Conservation (phyloP, 2,797 vertebrate genomes). For the Enteromius afrohamiltoni region DNA sequence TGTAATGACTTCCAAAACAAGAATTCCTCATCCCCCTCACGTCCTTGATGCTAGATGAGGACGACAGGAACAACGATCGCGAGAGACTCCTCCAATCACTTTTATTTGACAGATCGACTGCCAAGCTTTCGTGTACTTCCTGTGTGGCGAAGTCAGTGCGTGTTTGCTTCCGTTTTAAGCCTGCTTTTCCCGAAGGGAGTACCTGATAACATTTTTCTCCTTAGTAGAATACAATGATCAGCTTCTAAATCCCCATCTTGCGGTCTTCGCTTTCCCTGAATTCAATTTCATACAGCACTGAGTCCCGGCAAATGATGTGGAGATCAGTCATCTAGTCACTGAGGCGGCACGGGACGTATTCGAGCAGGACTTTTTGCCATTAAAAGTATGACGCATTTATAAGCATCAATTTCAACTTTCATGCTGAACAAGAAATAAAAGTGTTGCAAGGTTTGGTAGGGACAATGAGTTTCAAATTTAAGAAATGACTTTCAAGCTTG, state of each 20-base stretch:
- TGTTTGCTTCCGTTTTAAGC: background rate
- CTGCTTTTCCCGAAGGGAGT: background rate
- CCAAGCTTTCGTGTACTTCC: background rate
- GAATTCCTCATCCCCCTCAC: constrained; percentile 1
- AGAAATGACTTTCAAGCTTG: constrained; percentile 26
- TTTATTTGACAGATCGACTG: constrained; percentile 13
- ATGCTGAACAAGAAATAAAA: constrained; percentile 30
- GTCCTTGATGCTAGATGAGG: constrained; percentile 18
- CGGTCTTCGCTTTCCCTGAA: constrained; percentile 22
- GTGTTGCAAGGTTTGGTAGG: constrained; percentile 5
- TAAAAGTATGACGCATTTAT: constrained; percentile 26
- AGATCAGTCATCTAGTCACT: constrained; percentile 41
- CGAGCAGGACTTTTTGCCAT: constrained; percentile 24
- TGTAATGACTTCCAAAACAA: background rate
- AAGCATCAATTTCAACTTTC: constrained; percentile 31
- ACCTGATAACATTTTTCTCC: constrained; percentile 27
- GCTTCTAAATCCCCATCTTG: constrained; percentile 39
- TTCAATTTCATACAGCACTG: constrained; percentile 52
- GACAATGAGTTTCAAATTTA: constrained; percentile 16
- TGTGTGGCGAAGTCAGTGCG: background rate
- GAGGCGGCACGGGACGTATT: background rate
- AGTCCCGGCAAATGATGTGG: constrained; percentile 22
- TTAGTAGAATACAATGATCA: constrained; percentile 27
- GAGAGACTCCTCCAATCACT: constrained; percentile 19
- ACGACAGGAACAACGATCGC: background rate